phyloP scores from a whole-genome alignment of 2,113 vertebrate species.

The Heliornis fulica region DNA sequence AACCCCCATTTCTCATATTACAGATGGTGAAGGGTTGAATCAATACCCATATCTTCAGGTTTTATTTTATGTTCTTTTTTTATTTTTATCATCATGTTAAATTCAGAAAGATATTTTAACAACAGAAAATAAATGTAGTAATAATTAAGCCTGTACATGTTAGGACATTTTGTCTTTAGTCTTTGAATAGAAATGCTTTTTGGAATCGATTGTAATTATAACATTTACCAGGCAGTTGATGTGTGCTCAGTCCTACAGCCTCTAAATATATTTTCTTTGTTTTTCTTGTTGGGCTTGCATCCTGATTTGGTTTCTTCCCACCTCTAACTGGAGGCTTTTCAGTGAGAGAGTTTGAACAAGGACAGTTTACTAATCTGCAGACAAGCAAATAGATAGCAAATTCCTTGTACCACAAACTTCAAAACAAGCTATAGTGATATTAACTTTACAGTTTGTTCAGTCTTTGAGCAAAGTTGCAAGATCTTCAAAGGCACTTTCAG shows the following conservation, averaged over 20 bases:
- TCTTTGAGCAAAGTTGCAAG: background rate
- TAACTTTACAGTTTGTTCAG: background rate
- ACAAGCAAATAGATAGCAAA: background rate
- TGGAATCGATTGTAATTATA: background rate
- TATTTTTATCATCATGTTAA: background rate
- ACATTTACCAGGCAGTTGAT: background rate
- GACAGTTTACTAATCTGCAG: background rate
- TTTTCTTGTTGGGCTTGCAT: background rate
- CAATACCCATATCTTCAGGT: background rate
- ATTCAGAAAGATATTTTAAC: background rate
- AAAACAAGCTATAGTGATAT: background rate
- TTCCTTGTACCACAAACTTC: background rate
- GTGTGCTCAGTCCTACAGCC: background rate
- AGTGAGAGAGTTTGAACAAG: background rate
- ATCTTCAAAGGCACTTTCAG: background rate
- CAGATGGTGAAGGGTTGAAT: background rate
- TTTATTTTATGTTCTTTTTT: background rate
- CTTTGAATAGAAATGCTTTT: background rate
- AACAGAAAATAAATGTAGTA: background rate
- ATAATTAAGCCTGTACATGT: background rate
- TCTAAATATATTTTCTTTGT: background rate
- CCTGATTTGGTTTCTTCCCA: background rate
- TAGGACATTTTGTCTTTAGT: background rate
- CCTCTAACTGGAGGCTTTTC: background rate
- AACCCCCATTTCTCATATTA: background rate